Percentiles rank a stretch among this genome's conserved stretches.
These are phyloP conservation scores for Augiades crinisus DNA, from an alignment of 2,888 invertebrate species.

Conservation along the genomic window DNA sequence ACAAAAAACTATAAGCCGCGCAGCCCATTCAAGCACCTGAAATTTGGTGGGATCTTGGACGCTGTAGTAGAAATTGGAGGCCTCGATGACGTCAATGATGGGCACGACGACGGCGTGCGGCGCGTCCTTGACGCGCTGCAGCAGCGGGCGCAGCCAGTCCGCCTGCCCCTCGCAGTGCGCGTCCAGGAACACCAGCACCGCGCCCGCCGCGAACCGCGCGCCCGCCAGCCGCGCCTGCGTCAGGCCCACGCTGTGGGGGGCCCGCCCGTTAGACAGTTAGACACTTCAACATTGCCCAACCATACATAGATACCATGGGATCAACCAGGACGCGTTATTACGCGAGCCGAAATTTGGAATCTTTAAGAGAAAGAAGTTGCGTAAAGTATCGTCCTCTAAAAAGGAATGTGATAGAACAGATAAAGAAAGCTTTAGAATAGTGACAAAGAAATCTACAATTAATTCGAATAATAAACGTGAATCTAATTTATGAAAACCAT, in stretches of 20 bases:
- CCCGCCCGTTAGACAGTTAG: no score
- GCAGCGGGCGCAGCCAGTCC: slow-evolving; percentile 94
- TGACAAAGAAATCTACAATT: no score
- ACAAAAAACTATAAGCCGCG: slow-evolving; percentile 1
- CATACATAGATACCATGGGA: no score
- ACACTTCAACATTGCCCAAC: no score
- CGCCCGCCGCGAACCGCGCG: slow-evolving; percentile 89
- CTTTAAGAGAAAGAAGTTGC: no score
- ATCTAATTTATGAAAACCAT: no score
- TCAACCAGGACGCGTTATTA: no score
- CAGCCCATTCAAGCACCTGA: slow-evolving; percentile 52
- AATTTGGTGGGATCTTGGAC: slow-evolving; percentile 76
- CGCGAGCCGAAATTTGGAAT: no score
- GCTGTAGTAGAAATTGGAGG: slow-evolving; percentile 88
- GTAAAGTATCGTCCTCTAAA: no score
- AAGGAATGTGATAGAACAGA: no score
- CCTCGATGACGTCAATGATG: slow-evolving; percentile 96
- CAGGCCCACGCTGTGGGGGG: slow-evolving; percentile 85
- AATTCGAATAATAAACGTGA: no score
- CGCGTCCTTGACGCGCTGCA: slow-evolving; percentile 91
- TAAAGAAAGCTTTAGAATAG: no score
- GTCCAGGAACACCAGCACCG: slow-evolving; percentile 93
- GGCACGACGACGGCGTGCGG: slow-evolving; percentile 93
- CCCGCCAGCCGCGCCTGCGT: slow-evolving; percentile 94
- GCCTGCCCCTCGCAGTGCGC: slow-evolving; percentile 93